These are phyloP conservation scores for Drosophila neonasuta DNA, from an alignment of 2,888 invertebrate genomes.

Conservation along the genomic window DNA sequence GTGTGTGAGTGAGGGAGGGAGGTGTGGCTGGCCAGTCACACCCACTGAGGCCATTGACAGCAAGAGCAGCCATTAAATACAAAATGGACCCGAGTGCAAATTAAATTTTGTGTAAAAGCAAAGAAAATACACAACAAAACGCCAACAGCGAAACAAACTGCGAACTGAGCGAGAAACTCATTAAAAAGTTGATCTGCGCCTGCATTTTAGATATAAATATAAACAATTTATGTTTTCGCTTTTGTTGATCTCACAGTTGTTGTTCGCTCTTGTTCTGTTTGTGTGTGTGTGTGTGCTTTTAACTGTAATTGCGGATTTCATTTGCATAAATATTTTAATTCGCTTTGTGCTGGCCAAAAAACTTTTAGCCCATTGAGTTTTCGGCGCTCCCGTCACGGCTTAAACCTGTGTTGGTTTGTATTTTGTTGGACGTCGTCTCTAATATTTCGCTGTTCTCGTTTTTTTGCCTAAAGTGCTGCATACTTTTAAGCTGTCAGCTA, in stretches of 20 bases:
- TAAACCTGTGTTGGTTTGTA: constrained; percentile 19
- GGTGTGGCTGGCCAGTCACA: constrained; percentile 22
- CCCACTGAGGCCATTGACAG: constrained; percentile 55
- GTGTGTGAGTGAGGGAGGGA: no score
- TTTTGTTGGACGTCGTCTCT: not conserved
- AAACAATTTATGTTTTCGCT: constrained; percentile 57
- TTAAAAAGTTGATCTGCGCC: constrained; percentile 67
- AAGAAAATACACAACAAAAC: constrained; percentile 26
- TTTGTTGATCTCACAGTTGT: constrained; percentile 25
- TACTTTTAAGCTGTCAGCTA: constrained; percentile 3
- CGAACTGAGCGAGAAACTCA: constrained; percentile 49
- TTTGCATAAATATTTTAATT: constrained; percentile 53
- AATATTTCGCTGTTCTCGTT: not conserved
- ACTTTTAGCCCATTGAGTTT: constrained; percentile 11
- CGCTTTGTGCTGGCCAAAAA: constrained; percentile 14
- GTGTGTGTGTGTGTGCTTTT: constrained; percentile 20
- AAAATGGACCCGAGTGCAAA: constrained; percentile 59
- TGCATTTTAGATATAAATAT: constrained; percentile 50
- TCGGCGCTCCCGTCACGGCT: constrained; percentile 4
- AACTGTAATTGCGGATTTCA: constrained; percentile 46
- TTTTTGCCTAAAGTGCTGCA: constrained; percentile 1
- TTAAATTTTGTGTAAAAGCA: constrained; percentile 60
- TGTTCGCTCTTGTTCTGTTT: constrained; percentile 19
- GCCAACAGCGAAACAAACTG: not conserved
- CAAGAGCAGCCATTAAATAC: constrained; percentile 48